A percentile compares a stretch with the other conserved stretches of the same genome.
phyloP scores from a whole-genome alignment of 30 jellyfish, hydroid and myxozoan species.

The Mastigias papua region DNA sequence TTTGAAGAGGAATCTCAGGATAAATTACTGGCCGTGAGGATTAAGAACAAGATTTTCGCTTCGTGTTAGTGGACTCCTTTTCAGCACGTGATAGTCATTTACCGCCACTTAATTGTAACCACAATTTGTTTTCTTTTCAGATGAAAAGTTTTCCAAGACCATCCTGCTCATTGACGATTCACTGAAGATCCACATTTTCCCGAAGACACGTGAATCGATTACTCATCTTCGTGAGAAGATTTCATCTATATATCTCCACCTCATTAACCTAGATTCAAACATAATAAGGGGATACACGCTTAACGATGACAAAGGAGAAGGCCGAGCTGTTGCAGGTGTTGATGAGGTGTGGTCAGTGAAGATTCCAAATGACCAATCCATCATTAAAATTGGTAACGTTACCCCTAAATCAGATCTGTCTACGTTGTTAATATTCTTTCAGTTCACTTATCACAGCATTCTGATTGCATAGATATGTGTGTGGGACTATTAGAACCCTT shows the following conservation, averaged over 20 bases:
- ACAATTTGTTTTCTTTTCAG: conserved; percentile 54
- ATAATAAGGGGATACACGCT: conserved; percentile 78
- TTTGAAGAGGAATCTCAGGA: no score
- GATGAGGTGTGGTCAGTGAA: conserved; percentile 88
- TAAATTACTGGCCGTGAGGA: no score
- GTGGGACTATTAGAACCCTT: no score
- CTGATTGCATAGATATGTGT: background rate
- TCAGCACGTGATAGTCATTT: no score
- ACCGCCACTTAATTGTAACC: no score
- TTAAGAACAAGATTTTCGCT: no score
- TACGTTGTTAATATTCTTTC: no score
- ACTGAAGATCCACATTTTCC: conserved; percentile 85
- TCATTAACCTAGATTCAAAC: conserved; percentile 68
- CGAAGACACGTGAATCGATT: conserved; percentile 82
- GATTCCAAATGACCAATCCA: conserved; percentile 85
- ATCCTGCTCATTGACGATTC: conserved; percentile 82
- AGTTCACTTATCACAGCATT: background rate
- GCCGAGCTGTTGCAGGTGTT: conserved; percentile 37
- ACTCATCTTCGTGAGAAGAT: conserved; percentile 67
- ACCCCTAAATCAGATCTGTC: no score
- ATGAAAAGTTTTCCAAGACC: conserved; percentile 85
- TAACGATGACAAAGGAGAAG: conserved; percentile 45
- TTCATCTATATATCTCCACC: conserved; percentile 77
- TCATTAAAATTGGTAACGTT: conserved; percentile 48
- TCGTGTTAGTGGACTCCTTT: no score